Evolutionary conservation across 2,888 invertebrate genomes (phyloP).

Genomic region (Lithosia quadra): DNA sequence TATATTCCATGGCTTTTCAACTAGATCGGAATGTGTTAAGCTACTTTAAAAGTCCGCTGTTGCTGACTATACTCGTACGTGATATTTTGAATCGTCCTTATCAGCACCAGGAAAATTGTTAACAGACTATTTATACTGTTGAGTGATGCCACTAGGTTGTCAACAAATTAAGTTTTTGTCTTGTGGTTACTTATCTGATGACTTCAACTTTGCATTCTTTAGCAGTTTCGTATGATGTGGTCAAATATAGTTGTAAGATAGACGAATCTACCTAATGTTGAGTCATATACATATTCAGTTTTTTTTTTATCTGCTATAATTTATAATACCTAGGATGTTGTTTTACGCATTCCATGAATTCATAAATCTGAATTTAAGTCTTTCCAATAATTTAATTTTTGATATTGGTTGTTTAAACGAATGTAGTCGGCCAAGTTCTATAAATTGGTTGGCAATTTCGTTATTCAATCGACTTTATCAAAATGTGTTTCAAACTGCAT

Average conservation of each 20-base stretch:
- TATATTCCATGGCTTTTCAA: not conserved
- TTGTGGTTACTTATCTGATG: conserved; percentile 1
- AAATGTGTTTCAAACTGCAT: not conserved
- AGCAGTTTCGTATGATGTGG: not conserved
- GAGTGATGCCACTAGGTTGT: too few relatives aligned
- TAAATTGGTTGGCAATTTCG: not conserved
- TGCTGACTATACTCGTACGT: not conserved
- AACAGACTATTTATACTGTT: too few relatives aligned
- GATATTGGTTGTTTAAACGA: not conserved
- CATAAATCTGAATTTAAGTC: not conserved
- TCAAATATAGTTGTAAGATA: not conserved
- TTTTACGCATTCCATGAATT: not conserved
- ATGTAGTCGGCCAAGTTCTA: not conserved
- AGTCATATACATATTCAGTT: not conserved
- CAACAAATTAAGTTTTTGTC: not conserved
- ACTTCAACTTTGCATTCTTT: not conserved
- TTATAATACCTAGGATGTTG: not conserved
- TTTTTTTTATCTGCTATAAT: not conserved
- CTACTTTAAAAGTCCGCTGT: too few relatives aligned
- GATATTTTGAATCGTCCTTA: not conserved
- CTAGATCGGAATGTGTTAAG: not conserved
- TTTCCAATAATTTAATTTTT: too few relatives aligned
- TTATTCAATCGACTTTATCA: not conserved
- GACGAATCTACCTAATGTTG: not conserved
- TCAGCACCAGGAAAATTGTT: not conserved